Conservation (phyloP, 2,113 vertebrate genomes). For the Corythoichthys haematopterus region DNA sequence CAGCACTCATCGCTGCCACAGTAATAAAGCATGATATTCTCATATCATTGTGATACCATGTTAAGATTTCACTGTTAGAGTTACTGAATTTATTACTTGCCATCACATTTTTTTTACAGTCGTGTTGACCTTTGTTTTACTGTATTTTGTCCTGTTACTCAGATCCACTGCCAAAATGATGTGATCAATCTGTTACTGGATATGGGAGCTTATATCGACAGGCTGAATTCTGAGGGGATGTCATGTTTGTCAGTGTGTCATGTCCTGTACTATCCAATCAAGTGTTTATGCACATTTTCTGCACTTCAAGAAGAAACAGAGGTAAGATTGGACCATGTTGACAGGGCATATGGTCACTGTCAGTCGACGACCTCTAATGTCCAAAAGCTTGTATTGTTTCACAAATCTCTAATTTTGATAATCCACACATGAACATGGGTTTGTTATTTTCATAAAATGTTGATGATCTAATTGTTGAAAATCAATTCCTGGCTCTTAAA, state of each 20-base stretch:
- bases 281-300: conserved; percentile 62
- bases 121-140: neutral
- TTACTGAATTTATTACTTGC: neutral
- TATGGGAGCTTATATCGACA: conserved; percentile 78
- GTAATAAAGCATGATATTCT: conserved; percentile 54
- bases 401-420: neutral
- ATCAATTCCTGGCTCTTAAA: neutral
- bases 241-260: conserved; percentile 75
- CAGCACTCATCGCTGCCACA: conserved; percentile 75
- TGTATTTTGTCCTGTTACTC: conserved; percentile 6
- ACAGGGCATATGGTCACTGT: neutral
- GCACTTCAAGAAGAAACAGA: conserved; percentile 27
- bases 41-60: neutral
- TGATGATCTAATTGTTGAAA: neutral
- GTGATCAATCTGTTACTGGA: conserved; percentile 80
- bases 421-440: neutral
- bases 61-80: neutral
- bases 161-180: conserved; percentile 72
- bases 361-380: neutral
- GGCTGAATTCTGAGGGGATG: conserved; percentile 75
- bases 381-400: neutral
- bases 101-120: neutral
- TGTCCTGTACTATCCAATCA: conserved; percentile 75
- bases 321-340: conserved; percentile 20
- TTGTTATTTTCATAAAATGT: neutral